Evolutionary conservation across 2,888 invertebrate species (phyloP).

Genomic region (Stenoptilia bipunctidactyla): DNA sequence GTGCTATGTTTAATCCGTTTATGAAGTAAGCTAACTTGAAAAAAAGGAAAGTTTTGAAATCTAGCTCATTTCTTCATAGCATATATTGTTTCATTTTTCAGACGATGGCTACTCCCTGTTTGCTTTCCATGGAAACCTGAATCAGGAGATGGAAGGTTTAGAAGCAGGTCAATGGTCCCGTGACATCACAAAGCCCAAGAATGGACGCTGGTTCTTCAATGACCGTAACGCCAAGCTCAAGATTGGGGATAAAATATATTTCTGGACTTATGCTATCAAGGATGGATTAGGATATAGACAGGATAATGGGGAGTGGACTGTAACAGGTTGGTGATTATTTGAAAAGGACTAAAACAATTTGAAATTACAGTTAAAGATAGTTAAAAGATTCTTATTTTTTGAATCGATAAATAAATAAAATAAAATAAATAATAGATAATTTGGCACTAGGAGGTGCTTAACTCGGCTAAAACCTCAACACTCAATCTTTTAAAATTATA

Average conservation of each 20-base stretch:
- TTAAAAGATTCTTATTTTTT: no score
- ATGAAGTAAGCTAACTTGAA: no score
- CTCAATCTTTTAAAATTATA: no score
- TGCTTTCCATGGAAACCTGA: constrained; percentile 74
- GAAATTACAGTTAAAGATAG: no score
- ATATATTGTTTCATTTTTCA: constrained; percentile 22
- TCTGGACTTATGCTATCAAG: constrained; percentile 81
- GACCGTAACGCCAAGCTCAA: constrained; percentile 72
- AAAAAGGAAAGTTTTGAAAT: no score
- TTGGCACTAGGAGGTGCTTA: no score
- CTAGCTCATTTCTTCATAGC: no score
- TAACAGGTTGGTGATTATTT: constrained; percentile 54
- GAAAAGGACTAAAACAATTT: no score
- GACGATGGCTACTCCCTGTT: constrained; percentile 72
- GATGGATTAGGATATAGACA: constrained; percentile 79
- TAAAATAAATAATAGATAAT: no score
- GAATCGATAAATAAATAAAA: no score
- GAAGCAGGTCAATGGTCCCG: constrained; percentile 77
- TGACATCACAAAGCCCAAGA: constrained; percentile 73
- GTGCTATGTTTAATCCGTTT: no score
- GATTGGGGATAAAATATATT: constrained; percentile 77
- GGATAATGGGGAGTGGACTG: constrained; percentile 71
- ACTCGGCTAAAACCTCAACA: no score
- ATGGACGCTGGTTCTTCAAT: constrained; percentile 77
- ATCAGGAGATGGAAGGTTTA: constrained; percentile 77